phyloP scores from a whole-genome alignment of 2,113 vertebrate species.

The Clarias gariepinus region DNA sequence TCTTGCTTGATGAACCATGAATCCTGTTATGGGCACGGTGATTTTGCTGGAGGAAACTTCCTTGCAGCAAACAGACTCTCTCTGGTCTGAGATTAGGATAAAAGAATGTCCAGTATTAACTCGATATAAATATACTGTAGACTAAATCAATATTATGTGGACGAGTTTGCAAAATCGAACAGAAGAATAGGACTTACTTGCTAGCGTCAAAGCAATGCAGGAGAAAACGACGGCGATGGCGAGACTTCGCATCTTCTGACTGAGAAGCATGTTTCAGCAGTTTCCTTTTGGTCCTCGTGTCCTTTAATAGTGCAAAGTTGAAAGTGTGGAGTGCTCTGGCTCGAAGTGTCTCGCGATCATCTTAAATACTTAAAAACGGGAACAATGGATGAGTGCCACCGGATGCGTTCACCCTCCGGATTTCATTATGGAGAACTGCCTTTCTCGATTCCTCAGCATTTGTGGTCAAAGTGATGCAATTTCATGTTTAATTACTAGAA shows the following conservation, averaged over 20 bases:
- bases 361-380: conserved; percentile 37
- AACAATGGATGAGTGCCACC: neutral
- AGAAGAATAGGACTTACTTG: conserved; percentile 25
- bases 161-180: conserved; percentile 32
- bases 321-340: neutral
- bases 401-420: neutral
- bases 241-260: conserved; percentile 52
- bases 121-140: too few species aligned
- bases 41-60: conserved; percentile 47
- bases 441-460: neutral
- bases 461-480: conserved; percentile 23
- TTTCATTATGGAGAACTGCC: neutral
- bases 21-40: conserved; percentile 58
- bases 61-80: conserved; percentile 59
- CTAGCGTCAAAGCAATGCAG: conserved; percentile 19
- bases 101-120: neutral
- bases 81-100: conserved; percentile 1
- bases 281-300: neutral
- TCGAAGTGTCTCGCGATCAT: neutral
- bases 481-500: neutral
- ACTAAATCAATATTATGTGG: neutral
- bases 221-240: conserved; percentile 50
- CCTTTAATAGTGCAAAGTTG: conserved; percentile 11
- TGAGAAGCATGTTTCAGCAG: conserved; percentile 60
- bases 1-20: conserved; percentile 28